Conservation (phyloP, 2,113 vertebrate species). For the Gambusia holbrooki region DNA sequence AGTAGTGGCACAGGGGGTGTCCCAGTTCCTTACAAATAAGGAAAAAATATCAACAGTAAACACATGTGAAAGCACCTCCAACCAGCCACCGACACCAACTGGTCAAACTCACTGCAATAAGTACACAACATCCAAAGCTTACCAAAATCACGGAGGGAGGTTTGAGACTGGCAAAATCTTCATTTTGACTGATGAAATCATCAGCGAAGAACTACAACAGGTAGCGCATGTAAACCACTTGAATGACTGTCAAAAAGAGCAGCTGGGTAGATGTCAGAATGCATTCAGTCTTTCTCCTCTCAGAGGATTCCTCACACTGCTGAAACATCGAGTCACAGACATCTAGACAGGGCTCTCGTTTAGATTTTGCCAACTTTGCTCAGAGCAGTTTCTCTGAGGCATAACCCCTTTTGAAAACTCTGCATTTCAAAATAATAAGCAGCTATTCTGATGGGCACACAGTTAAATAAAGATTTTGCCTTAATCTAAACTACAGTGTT, state of each 20-base stretch:
- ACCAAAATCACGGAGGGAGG: conserved; percentile 79
- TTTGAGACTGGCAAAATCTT: conserved; percentile 81
- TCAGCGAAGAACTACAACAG: conserved; percentile 24
- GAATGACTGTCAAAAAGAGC: not conserved
- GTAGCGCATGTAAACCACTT: conserved; percentile 8
- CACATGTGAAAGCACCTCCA: conserved; percentile 77
- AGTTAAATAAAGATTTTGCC: conserved; percentile 84
- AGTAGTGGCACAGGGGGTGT: conserved; percentile 47
- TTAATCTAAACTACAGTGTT: conserved; percentile 79
- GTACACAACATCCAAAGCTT: conserved; percentile 84
- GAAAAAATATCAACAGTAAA: conserved; percentile 72
- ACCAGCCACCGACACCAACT: conserved; percentile 79
- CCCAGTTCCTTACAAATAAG: conserved; percentile 75
- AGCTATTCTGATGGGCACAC: conserved; percentile 20
- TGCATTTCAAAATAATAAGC: not conserved
- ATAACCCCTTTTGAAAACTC: not conserved
- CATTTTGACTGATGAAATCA: conserved; percentile 66
- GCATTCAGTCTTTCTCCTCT: conserved; percentile 19
- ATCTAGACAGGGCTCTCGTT: not conserved
- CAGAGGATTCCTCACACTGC: conserved; percentile 1
- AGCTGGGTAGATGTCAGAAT: conserved; percentile 7
- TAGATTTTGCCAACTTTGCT: conserved; percentile 14
- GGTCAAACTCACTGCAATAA: conserved; percentile 80
- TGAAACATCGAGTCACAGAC: not conserved
- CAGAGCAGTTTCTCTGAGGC: conserved; percentile 6